A percentile compares a stretch with the other conserved stretches of the same genome.
Conservation (phyloP, 2,888 invertebrate genomes). For the Papilio protenor region DNA sequence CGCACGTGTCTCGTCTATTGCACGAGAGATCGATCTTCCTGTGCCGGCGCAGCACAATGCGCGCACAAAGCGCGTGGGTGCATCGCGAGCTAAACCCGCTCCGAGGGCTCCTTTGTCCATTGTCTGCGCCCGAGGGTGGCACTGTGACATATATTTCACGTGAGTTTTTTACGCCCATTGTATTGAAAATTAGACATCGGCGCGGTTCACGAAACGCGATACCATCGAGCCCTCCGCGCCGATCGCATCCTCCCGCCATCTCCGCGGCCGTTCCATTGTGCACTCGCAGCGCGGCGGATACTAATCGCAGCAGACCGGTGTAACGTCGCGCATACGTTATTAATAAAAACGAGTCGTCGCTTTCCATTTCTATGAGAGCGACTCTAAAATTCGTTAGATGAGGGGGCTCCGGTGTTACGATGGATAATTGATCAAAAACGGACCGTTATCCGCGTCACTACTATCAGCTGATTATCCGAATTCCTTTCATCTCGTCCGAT, state of each 20-base stretch:
- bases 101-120: constrained; percentile 75
- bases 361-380: constrained; percentile 76
- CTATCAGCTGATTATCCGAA: constrained; percentile 76
- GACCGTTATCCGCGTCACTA: constrained; percentile 68
- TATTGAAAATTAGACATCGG: constrained; percentile 82
- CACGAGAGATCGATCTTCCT: constrained; percentile 67
- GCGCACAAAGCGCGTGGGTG: constrained; percentile 70
- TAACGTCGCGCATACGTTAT: constrained; percentile 59
- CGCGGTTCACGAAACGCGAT: constrained; percentile 80
- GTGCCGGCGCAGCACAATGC: constrained; percentile 65
- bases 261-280: constrained; percentile 59
- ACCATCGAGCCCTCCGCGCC: constrained; percentile 70
- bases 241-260: constrained; percentile 66
- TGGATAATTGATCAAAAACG: constrained; percentile 74
- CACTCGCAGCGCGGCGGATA: constrained; percentile 52
- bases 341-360: constrained; percentile 75
- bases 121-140: constrained; percentile 80
- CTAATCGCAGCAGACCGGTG: constrained; percentile 51
- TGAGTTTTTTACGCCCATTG: constrained; percentile 82
- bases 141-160: constrained; percentile 83
- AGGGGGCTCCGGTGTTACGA: constrained; percentile 56
- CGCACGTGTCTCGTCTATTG: constrained; percentile 57
- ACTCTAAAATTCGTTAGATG: constrained; percentile 66
- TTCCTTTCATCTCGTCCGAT: constrained; percentile 75
- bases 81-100: constrained; percentile 71